These are phyloP conservation scores for Caenorhabditis sp. DNA, from an alignment of 2,888 invertebrate genomes.

Conservation along the genomic window DNA sequence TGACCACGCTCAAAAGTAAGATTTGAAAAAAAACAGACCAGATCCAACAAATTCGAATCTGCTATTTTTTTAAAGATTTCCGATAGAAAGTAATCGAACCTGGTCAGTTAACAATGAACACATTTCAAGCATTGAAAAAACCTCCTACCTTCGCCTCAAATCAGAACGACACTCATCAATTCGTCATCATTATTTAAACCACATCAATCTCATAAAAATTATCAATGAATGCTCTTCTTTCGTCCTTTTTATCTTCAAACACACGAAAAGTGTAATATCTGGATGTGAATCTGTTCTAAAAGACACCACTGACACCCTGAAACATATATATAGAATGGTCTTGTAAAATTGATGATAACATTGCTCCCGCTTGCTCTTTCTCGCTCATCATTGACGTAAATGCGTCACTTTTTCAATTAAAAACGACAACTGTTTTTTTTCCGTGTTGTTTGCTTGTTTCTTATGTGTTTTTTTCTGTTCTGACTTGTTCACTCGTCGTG, in stretches of 20 bases:
- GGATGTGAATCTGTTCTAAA: background rate
- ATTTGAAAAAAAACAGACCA: too few relatives aligned
- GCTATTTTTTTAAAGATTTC: too few relatives aligned
- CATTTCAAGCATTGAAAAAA: background rate
- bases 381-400: background rate
- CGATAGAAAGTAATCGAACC: too few relatives aligned
- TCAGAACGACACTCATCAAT: too few relatives aligned
- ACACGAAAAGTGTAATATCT: background rate
- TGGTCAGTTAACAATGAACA: too few relatives aligned
- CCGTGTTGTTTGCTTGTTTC: background rate
- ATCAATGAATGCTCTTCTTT: background rate
- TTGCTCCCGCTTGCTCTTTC: background rate
- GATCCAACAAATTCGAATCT: too few relatives aligned
- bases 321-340: background rate
- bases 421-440: background rate
- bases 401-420: background rate
- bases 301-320: background rate
- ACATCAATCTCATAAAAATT: background rate
- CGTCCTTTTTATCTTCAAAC: background rate
- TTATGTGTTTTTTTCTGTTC: background rate
- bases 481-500: background rate
- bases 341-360: constrained; percentile 1
- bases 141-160: too few relatives aligned
- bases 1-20: too few relatives aligned
- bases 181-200: background rate